Evolutionary conservation across 92 coral and sea anemone genomes (phyloP), one percentile per base, ranked within the genome.

Genomic region (Siderastrea radians): DNA sequence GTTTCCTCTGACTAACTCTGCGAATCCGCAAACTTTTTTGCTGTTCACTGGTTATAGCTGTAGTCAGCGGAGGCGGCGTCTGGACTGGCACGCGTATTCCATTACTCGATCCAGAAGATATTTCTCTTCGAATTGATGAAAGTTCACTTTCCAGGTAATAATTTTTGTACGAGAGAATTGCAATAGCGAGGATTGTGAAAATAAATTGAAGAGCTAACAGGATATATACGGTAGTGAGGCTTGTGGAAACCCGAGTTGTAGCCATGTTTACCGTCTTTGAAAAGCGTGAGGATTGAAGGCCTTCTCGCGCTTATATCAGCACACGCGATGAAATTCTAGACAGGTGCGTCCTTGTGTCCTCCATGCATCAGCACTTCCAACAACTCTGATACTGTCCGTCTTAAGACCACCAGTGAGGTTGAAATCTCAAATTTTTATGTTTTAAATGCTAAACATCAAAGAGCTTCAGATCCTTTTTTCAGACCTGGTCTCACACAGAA

Each of bases 141-240:
- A 81, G 55, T n/a, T 81, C 86, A 43, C 54, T 68, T 57, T 81
- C 86, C 60, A 81, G 66, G 68, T 45, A 50, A 4, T 68, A 54
- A 54, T 68, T 48, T 58, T 81, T 26, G 49, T 26, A 67, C 48
- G 12, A 67, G 1, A 65, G 44, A 17, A 17, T 7, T 3, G 61
- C 43, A 51, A 73, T 16, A 5, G 78, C 19, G 38, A 17, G 13
- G 44, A 73, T n/a, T 9, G 78, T 68, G 15, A 81, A 81, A 54
- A 69, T 49, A 16, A 81, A 68, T 53, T 68, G 68, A 16, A 81
- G 68, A 47, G 16, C 14, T 47, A 10, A 55, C 44, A 81, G 55
- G 46, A 70, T 0, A 81, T 26, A 26, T 26, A 26, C 38, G 38
- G 48, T 8, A 7, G 9, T 46, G 43, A 59, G 50, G 47, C 26